These are phyloP conservation scores for Periparus ater DNA, from an alignment of 2,797 vertebrate genomes.

Conservation along the genomic window DNA sequence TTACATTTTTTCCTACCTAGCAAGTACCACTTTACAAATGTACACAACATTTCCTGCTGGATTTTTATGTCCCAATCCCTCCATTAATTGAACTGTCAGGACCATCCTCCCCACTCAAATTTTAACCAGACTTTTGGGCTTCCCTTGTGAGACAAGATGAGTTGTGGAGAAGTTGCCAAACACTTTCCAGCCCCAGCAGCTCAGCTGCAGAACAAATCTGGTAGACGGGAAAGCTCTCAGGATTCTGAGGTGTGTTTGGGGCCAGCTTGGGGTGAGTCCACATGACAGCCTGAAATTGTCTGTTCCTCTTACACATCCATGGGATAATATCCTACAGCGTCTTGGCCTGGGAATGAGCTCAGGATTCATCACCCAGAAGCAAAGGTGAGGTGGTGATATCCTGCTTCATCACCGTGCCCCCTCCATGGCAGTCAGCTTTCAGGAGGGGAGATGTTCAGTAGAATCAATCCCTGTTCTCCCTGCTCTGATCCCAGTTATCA, in stretches of 20 bases:
- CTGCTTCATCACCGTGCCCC: accelerated
- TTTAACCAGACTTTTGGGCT: neutral
- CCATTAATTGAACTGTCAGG: neutral
- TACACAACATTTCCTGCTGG: neutral
- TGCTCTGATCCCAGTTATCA: neutral
- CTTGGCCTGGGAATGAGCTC: neutral
- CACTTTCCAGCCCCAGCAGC: neutral
- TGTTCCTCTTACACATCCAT: neutral
- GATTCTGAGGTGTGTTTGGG: neutral
- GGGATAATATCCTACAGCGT: neutral
- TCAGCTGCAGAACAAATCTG: neutral
- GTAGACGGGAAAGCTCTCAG: neutral
- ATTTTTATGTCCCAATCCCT: neutral
- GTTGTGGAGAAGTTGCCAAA: accelerated
- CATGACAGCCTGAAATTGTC: neutral
- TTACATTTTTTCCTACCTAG: neutral
- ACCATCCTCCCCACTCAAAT: neutral
- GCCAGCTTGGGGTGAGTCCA: neutral
- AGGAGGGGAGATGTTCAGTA: accelerated
- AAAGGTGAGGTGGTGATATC: neutral
- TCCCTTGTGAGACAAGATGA: neutral
- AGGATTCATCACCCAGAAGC: neutral
- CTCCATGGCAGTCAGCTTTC: neutral
- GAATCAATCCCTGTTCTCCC: neutral
- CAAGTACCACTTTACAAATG: neutral